Evolutionary conservation across 1,140 invertebrate genomes (phyloP).

Genomic region (Scaptomyza montana): DNA sequence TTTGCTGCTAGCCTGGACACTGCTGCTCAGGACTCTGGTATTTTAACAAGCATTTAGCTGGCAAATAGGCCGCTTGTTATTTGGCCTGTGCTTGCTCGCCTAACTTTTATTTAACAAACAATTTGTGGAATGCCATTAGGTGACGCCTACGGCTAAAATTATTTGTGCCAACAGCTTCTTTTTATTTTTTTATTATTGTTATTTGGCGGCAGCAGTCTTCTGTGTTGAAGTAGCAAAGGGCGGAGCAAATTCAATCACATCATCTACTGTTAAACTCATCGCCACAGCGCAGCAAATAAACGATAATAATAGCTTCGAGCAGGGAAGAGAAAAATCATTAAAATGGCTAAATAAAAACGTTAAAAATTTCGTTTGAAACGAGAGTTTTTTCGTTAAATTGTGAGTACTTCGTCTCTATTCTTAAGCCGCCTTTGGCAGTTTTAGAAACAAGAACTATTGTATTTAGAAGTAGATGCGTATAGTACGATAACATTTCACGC

Average conservation of each 20-base stretch:
- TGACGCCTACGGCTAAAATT: constrained; percentile 75
- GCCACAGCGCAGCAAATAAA: constrained; percentile 37
- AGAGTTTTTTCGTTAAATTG: neutral
- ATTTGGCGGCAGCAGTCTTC: neutral
- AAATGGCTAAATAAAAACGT: constrained; percentile 36
- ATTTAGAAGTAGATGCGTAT: too few species aligned
- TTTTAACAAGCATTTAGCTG: constrained; percentile 62
- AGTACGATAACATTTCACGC: constrained; percentile 24
- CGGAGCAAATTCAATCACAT: constrained; percentile 70
- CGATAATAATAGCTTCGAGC: constrained; percentile 57
- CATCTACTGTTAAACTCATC: constrained; percentile 63
- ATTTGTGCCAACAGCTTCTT: constrained; percentile 57
- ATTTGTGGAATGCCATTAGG: constrained; percentile 79
- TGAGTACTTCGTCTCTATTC: neutral
- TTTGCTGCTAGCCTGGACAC: constrained; percentile 10
- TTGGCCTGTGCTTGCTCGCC: constrained; percentile 20
- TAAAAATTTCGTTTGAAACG: constrained; percentile 10
- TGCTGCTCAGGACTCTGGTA: constrained; percentile 30
- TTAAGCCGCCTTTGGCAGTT: neutral
- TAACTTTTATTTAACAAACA: constrained; percentile 67
- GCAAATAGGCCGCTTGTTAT: constrained; percentile 23
- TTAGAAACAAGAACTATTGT: too few species aligned
- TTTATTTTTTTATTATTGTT: neutral
- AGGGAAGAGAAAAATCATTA: constrained; percentile 19
- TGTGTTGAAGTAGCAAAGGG: neutral